Base-by-base conservation (phyloP, 1,140 invertebrate genomes). In the Drosophila cardini region DNA sequence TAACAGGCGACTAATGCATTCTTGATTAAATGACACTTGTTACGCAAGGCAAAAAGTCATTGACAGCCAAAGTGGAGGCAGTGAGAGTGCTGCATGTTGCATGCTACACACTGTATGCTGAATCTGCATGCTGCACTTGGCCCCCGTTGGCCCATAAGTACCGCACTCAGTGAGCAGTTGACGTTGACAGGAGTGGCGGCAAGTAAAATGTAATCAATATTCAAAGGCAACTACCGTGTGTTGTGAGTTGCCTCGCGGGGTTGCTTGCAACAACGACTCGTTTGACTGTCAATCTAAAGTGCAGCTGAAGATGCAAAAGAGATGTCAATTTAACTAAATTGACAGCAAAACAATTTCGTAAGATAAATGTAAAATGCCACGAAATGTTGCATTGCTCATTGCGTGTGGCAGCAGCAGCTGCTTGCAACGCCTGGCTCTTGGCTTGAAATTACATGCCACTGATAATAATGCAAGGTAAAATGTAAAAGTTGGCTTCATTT, bases 121-220 rank as follows among this genome's bases (percentile, higher is more conserved):
- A 13, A 21, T 13, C 36, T 42, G 42, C 16, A 26, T 34, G 21
- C 4, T 6, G 16, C 13, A 10, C 3, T 36, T 30, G n/a, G n/a
- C n/a, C n/a, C 42, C 18, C 26, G 46, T 15, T 10, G 40, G 36
- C 42, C 15, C 34, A 57, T 40, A 43, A 71, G 60, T 61, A 46
- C 46, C 30, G 18, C 36, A 53, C 53, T 15, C 21, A 40, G 38
- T 13, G 40, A n/a, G 56, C 26, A 48, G 74, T 74, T 79, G 83
- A 86, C 72, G 73, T 67, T 86, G 82, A 82, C 82, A 87, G 68
- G 83, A 55, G 73, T 79, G 78, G 57, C 78, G 76, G 83, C 55
- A 68, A 69, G 65, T 72, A 82, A 82, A 86, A 87, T 82, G 83
- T 77, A 86, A 87, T 82, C 82, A 86, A 85, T 81, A 85, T 78